Conservation (phyloP, 2,888 invertebrate species). For the Pteria penguin region DNA sequence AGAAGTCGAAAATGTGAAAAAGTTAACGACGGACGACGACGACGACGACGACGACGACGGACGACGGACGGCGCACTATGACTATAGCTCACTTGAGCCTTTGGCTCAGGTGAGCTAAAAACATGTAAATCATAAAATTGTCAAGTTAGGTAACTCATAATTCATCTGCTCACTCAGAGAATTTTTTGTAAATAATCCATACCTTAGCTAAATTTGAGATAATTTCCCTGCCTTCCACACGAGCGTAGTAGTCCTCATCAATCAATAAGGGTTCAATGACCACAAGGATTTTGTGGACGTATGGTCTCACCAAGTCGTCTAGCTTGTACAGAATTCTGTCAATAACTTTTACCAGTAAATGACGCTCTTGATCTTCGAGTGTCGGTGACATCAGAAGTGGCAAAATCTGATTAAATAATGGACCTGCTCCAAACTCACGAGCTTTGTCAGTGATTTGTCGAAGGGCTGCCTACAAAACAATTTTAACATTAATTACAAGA, state of each 20-base stretch:
- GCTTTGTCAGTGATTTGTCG: conserved; percentile 99
- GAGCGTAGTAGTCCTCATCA: conserved; percentile 99
- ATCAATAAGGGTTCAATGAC: conserved; percentile 99
- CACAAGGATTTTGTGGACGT: conserved; percentile 99
- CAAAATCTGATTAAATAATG: conserved; percentile 98
- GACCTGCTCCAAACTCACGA: conserved; percentile 98
- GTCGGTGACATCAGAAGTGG: conserved; percentile 99
- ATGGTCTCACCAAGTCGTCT: conserved; percentile 98
- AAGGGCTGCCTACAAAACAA: conserved; percentile 85
- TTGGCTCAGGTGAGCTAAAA: too few species aligned
- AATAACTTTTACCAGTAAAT: conserved; percentile 98
- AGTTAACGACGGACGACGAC: too few species aligned
- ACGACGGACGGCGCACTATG: too few species aligned
- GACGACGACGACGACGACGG: too few species aligned
- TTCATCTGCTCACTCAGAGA: too few species aligned
- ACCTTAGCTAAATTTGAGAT: conserved; percentile 98
- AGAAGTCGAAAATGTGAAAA: too few species aligned
- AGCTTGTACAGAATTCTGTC: conserved; percentile 98
- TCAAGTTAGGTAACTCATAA: too few species aligned
- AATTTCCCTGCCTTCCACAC: conserved; percentile 99
- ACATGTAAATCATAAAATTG: too few species aligned
- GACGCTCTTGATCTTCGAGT: conserved; percentile 98
- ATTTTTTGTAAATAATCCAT: too few species aligned
- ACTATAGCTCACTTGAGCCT: too few species aligned
- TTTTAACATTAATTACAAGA: not conserved